A percentile compares a stretch with the other conserved stretches of the same genome.
These are phyloP conservation scores for Urocolius indicus DNA, from an alignment of 2,113 vertebrate species.

Conservation along the genomic window DNA sequence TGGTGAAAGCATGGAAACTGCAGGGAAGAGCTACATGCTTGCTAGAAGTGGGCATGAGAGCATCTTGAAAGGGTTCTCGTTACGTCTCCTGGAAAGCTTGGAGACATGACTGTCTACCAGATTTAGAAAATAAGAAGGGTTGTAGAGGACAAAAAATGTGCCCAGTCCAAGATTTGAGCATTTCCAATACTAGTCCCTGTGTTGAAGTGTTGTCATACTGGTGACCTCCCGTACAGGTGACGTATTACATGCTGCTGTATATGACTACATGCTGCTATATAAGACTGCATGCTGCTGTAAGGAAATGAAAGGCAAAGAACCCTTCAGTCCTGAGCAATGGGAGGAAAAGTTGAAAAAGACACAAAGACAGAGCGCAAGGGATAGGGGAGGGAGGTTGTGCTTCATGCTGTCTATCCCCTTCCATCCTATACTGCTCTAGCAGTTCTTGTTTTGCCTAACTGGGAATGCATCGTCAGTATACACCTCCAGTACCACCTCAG, in stretches of 20 bases:
- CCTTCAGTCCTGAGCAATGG: neutral
- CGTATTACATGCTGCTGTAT: too few species aligned
- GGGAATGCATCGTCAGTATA: neutral
- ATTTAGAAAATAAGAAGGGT: neutral
- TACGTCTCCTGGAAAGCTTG: neutral
- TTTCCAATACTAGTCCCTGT: neutral
- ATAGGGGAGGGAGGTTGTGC: neutral
- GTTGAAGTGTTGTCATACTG: rapidly evolving
- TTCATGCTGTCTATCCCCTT: rapidly evolving
- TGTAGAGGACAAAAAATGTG: neutral
- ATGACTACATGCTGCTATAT: too few species aligned
- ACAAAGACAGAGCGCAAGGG: neutral
- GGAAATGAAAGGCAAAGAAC: neutral
- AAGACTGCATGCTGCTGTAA: rapidly evolving
- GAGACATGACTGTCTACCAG: neutral
- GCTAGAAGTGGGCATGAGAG: neutral
- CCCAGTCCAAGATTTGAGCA: neutral
- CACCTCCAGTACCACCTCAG: neutral
- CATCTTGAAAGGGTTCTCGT: neutral
- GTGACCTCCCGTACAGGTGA: neutral
- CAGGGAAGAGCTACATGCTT: neutral
- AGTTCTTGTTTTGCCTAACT: neutral
- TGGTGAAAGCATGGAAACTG: neutral
- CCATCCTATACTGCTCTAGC: neutral
- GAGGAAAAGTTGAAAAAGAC: neutral